Conservation (phyloP, 30 jellyfish, hydroid and myxozoan species). For the Nemopilema nomurai region DNA sequence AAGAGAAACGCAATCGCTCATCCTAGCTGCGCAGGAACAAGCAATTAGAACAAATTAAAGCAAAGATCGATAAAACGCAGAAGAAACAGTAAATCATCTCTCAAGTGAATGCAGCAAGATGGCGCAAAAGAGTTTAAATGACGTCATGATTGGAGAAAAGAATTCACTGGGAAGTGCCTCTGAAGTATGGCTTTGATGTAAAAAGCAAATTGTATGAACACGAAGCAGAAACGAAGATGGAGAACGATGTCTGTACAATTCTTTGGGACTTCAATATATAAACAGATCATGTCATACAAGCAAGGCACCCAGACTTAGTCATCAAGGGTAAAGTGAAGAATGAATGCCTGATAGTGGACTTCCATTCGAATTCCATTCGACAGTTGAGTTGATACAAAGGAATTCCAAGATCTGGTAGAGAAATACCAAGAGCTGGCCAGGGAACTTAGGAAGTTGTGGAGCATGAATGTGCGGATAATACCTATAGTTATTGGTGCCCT, state of each 20-base stretch:
- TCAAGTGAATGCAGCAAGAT: slow-evolving; percentile 11
- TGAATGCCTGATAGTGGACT: slow-evolving; percentile 5
- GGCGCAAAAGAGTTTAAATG: slow-evolving; percentile 2
- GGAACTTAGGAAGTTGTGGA: not conserved
- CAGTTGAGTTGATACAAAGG: slow-evolving; percentile 19
- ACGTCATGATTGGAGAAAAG: slow-evolving; percentile 3
- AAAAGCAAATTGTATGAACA: slow-evolving; percentile 11
- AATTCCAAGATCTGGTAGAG: slow-evolving; percentile 20
- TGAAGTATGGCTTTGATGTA: slow-evolving; percentile 12
- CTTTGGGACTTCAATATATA: slow-evolving; percentile 11
- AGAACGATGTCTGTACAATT: slow-evolving; percentile 8
- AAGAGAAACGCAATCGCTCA: slow-evolving; percentile 23
- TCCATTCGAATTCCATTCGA: slow-evolving; percentile 17
- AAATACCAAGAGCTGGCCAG: slow-evolving; percentile 31
- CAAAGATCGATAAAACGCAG: not conserved
- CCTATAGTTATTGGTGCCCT: not conserved
- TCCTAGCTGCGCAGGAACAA: slow-evolving; percentile 38
- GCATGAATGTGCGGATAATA: not conserved
- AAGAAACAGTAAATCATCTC: slow-evolving; percentile 51
- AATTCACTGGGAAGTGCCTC: slow-evolving; percentile 4
- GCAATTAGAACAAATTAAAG: slow-evolving; percentile 20
- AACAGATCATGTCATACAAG: slow-evolving; percentile 8
- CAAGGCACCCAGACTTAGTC: slow-evolving; percentile 7
- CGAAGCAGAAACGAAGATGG: slow-evolving; percentile 1
- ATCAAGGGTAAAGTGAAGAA: not conserved